Evolutionary conservation across 2,888 invertebrate species (phyloP), one percentile per base, ranked within the genome.

Genomic region (Nymphalis urticae): DNA sequence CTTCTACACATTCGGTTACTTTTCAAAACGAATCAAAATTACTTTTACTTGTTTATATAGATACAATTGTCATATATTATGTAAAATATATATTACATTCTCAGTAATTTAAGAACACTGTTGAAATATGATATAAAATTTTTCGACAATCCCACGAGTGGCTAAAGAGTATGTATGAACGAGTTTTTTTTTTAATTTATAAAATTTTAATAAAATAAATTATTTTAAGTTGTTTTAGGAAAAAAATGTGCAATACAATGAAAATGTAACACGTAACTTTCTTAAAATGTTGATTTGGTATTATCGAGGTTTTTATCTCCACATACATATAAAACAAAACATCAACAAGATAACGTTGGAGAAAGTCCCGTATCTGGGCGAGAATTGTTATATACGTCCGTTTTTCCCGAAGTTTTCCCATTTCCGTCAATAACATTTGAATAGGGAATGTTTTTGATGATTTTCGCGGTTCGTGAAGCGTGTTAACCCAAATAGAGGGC

Each of bases 401-500:
- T 48, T 65, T 51, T 63, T 63, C 54, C 50, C 62, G 61, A 72
- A 71, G 68, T 73, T 71, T 71, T 72, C 72, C 72, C 70, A 72
- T 72, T 75, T 72, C 64, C 72, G 67, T 24, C 62, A 56, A 72
- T 74, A 75, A 72, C 68, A 73, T 75, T 70, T 75, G 72, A 75
- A 75, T 73, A 70, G 72, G 66, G 71, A 68, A 73, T 67, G 70
- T 65, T 67, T 64, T 48, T 62, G 74, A 69, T 71, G 69, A 68
- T 71, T 74, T 72, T 75, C 69, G 72, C 70, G 75, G 73, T 72
- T 66, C 69, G 69, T 68, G 61, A 60, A 75, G 73, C 75, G 62
- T 73, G 72, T 62, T 72, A 73, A 72, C 75, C 73, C 69, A 68
- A 75, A 73, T 75, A 70, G 69, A 69, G 72, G 62, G 59, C 74